Percentiles rank a stretch among this genome's conserved stretches.
Conservation (phyloP, 2,113 vertebrate genomes). For the human region GRCh38 chr5:107670001-107670500, state of each 20-base stretch:
- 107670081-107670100: background rate
- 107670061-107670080: background rate
- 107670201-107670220: background rate
- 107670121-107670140: background rate
- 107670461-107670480: background rate
- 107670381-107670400: constrained; percentile 53
- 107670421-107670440: background rate
- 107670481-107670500: constrained; percentile 93
- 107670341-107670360: constrained; percentile 4
- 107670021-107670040: background rate
- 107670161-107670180: background rate
- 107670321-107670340: constrained; percentile 34
- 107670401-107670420: constrained; percentile 32
- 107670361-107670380: background rate
- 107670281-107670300: background rate
- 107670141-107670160: background rate
- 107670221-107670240: background rate
- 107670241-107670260: background rate
- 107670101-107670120: background rate
- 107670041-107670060: constrained; percentile 28
- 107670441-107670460: constrained; percentile 20
- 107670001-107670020: background rate
- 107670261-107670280: background rate
- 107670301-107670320: constrained; percentile 65
- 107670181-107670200: background rate